Percentiles rank a stretch among this genome's conserved stretches.
Conservation (phyloP, 2,113 vertebrate genomes). For the Mohoua ochrocephala region DNA sequence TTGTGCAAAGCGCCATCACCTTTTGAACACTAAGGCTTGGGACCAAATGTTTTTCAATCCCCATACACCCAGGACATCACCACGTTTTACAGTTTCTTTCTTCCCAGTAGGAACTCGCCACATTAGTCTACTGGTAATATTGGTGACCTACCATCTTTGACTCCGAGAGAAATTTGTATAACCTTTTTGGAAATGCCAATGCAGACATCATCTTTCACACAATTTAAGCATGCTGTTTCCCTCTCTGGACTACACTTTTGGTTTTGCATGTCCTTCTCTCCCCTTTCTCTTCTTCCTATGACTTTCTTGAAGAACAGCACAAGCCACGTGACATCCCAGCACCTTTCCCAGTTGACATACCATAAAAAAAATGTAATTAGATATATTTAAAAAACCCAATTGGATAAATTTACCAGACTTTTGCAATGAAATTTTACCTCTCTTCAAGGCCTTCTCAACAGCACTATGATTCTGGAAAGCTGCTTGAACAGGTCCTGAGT, state of each 20-base stretch:
- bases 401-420: background rate
- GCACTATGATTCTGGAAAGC: background rate
- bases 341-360: background rate
- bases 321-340: background rate
- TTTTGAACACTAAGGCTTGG: background rate
- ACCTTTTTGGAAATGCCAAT: background rate
- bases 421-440: background rate
- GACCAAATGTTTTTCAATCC: background rate
- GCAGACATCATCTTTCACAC: background rate
- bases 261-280: background rate
- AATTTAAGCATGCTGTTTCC: background rate
- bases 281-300: background rate
- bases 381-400: accelerated
- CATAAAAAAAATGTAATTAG: background rate
- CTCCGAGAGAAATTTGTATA: background rate
- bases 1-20: background rate
- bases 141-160: background rate
- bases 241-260: background rate
- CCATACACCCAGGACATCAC: background rate
- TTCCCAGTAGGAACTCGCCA: background rate
- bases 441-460: background rate
- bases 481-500: background rate
- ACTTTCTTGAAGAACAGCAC: background rate
- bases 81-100: background rate
- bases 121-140: background rate